Base-by-base conservation (phyloP, 2,113 vertebrate species). In the Nyctereutes procyonoides region DNA sequence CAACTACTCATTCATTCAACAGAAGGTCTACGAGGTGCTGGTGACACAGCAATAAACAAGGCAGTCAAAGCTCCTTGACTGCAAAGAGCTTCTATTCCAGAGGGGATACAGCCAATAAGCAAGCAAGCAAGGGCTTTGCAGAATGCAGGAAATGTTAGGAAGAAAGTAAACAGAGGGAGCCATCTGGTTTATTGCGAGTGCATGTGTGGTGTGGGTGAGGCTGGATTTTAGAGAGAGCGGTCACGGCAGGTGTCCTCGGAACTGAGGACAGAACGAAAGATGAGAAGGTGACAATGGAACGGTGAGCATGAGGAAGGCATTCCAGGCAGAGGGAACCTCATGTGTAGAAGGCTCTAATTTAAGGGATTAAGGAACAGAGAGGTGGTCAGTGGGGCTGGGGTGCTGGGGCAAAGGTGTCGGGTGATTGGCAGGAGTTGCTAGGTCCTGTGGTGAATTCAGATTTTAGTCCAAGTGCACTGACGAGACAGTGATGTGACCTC, bases 281-380 rank as follows among this genome's bases (percentile, higher is more conserved):
- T 74, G 62, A 71, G 22, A 55, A 7, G 51, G 13, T 32, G 20
- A 30, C 24, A 10, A 9, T 16, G 30, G 60, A 67, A 32, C 10
- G 53, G 38, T n/a, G 16, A 82, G 51, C 12, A 2, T 65, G 5
- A 38, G 16, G 24, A 19, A 43, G 32, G 71, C 58, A 74, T 65
- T 71, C 17, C 28, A 73, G 35, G 53, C 8, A 65, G 24, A 79
- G 55, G 60, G 28, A 35, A 22, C 26, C 28, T 15, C 2, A 1
- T 1, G 0, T 48, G 8, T 8, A n/a, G 16, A 77, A 56, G 51
- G 48, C 0, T 76, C 7, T 16, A 3, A 32, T 1, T 19, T 30
- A 55, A 89, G 58, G 8, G 53, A 77, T 76, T 3, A 1, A 69
- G 63, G 62, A 48, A 60, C 3, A 84, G 62, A 81, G 83, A 90